These are phyloP conservation scores for Polyergus mexicanus DNA, from an alignment of 1,140 invertebrate genomes.

Conservation along the genomic window DNA sequence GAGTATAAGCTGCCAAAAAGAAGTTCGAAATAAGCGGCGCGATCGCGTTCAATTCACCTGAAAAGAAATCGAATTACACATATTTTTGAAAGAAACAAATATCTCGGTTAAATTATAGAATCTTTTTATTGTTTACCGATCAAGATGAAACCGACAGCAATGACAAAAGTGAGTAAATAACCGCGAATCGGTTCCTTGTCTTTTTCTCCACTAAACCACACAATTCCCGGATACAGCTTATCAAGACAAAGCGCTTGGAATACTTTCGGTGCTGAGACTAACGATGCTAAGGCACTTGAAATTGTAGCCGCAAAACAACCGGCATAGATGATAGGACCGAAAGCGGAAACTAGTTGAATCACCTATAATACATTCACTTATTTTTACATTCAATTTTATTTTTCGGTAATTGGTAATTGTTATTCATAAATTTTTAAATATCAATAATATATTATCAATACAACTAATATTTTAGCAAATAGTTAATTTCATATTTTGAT, in stretches of 20 bases:
- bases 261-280: conserved; percentile 98
- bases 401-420: not conserved
- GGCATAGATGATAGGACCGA: conserved; percentile 97
- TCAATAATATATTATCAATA: not conserved
- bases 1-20: conserved; percentile 98
- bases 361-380: conserved; percentile 88
- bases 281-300: conserved; percentile 97
- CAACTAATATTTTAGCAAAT: not conserved
- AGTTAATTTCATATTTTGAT: not conserved
- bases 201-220: conserved; percentile 97
- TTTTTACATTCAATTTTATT: conserved; percentile 4
- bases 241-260: conserved; percentile 98
- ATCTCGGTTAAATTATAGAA: not conserved
- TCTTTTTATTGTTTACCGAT: conserved; percentile 90
- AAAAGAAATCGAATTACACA: conserved; percentile 73
- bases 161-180: conserved; percentile 96
- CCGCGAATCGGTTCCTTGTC: conserved; percentile 97
- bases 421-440: conserved; percentile 5
- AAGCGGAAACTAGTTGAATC: conserved; percentile 96
- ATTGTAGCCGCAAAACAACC: conserved; percentile 99
- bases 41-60: conserved; percentile 96
- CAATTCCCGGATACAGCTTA: conserved; percentile 96
- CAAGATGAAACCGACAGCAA: conserved; percentile 94
- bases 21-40: conserved; percentile 99
- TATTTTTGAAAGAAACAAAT: not conserved